A percentile compares a stretch with the other conserved stretches of the same genome.
These are phyloP conservation scores for Coregonus suidteri DNA, from an alignment of 2,797 vertebrate genomes.

Conservation along the genomic window DNA sequence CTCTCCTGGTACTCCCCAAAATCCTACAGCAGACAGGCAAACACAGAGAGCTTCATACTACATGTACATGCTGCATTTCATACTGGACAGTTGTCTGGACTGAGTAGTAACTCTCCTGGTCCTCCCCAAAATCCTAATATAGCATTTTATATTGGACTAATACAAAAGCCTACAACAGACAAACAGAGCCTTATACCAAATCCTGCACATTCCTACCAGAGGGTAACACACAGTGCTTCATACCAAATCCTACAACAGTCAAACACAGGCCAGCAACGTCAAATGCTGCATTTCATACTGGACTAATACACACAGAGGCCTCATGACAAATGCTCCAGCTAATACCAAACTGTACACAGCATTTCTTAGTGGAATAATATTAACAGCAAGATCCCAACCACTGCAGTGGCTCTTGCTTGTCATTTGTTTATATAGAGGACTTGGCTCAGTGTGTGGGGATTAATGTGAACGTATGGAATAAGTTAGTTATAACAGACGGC, in stretches of 20 bases:
- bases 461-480: slow-evolving; percentile 31
- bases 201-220: background rate
- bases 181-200: background rate
- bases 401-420: slow-evolving; percentile 8
- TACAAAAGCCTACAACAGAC: background rate
- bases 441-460: slow-evolving; percentile 24
- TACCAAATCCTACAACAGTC: background rate
- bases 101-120: no score
- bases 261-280: background rate
- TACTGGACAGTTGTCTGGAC: no score
- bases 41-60: background rate
- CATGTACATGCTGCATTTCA: no score
- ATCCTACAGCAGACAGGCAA: slow-evolving; percentile 75
- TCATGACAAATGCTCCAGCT: background rate
- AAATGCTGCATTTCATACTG: background rate
- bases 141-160: background rate
- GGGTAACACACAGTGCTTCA: background rate
- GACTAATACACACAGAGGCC: background rate
- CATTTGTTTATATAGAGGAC: slow-evolving; percentile 29
- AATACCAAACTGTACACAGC: background rate
- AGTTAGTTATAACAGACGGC: slow-evolving; percentile 15
- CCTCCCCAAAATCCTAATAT: background rate
- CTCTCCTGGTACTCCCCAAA: slow-evolving; percentile 99
- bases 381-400: background rate
- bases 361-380: background rate